These are phyloP conservation scores for Alauda arvensis DNA, from an alignment of 2,797 vertebrate species.

Conservation along the genomic window DNA sequence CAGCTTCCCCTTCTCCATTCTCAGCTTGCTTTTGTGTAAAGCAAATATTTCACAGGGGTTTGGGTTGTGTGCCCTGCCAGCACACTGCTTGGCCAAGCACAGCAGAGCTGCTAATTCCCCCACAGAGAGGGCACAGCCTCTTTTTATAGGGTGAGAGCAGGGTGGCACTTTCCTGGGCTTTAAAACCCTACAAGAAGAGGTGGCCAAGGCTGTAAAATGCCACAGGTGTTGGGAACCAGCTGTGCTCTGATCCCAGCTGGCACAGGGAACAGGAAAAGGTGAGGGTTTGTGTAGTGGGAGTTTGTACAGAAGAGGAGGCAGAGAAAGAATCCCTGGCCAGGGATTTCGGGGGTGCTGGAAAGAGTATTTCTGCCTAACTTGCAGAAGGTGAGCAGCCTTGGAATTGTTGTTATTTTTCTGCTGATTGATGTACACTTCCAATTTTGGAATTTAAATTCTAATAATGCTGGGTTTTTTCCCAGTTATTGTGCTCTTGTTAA, in stretches of 20 bases:
- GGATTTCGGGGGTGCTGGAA: background rate
- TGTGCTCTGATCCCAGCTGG: background rate
- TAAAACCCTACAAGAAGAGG: background rate
- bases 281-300: background rate
- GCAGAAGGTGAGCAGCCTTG: background rate
- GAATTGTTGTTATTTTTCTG: background rate
- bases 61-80: background rate
- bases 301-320: background rate
- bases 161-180: background rate
- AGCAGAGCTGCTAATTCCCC: background rate
- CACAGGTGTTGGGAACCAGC: background rate
- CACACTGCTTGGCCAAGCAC: background rate
- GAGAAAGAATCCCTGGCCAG: background rate
- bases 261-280: background rate
- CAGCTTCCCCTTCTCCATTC: constrained; percentile 14
- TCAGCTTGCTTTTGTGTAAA: constrained; percentile 14
- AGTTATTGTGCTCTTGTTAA: background rate
- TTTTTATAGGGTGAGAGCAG: background rate
- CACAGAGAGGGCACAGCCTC: background rate
- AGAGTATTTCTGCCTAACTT: background rate
- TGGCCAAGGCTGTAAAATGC: background rate
- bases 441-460: background rate
- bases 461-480: background rate
- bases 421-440: background rate
- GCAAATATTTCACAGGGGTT: background rate